These are phyloP conservation scores for Aphaenogaster floridana DNA, from an alignment of 1,140 invertebrate genomes.

Conservation along the genomic window DNA sequence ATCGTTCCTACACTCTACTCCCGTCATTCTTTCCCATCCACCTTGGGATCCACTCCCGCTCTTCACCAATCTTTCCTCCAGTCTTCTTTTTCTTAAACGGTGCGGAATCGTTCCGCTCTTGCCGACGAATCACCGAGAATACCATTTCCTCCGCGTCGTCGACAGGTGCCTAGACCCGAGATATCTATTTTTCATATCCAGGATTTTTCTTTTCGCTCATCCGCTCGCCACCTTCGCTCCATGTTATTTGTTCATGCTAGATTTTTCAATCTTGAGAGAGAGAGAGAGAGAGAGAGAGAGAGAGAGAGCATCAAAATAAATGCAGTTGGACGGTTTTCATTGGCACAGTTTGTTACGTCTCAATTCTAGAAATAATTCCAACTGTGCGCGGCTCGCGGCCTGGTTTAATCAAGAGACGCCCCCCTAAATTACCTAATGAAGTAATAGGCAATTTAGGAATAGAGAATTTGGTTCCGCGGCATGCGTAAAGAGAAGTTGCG, in stretches of 20 bases:
- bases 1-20: neutral
- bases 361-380: neutral
- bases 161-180: conserved; percentile 70
- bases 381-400: neutral
- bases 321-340: neutral
- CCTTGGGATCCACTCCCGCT: neutral
- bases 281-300: neutral
- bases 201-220: conserved; percentile 2
- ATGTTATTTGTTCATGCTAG: conserved; percentile 11
- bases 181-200: conserved; percentile 75
- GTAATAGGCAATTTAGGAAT: neutral
- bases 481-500: conserved; percentile 3
- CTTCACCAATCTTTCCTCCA: neutral
- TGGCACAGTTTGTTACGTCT: neutral
- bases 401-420: neutral
- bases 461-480: conserved; percentile 2
- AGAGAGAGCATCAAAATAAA: neutral
- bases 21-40: conserved; percentile 7
- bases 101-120: conserved; percentile 64
- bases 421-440: neutral
- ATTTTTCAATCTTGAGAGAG: conserved; percentile 25
- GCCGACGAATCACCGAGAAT: conserved; percentile 69
- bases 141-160: conserved; percentile 74
- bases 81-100: conserved; percentile 63
- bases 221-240: neutral